Percentiles rank a stretch among this genome's conserved stretches.
Evolutionary conservation across 1,140 invertebrate genomes (phyloP).

Genomic region (Carcinoscorpius rotundicauda): DNA sequence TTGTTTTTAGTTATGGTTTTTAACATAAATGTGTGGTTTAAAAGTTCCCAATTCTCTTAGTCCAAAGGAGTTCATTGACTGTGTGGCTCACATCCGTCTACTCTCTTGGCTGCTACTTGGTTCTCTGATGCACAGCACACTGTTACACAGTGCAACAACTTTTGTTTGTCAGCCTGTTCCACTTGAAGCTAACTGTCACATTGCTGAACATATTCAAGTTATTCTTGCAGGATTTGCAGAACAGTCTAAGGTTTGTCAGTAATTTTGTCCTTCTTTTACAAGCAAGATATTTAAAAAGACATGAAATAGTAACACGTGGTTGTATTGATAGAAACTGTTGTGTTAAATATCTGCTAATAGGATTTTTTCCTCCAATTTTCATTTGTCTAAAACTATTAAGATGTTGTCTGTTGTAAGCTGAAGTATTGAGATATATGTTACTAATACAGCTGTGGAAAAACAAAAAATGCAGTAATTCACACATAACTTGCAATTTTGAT

Average conservation of each 20-base stretch:
- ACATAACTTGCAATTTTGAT: no score
- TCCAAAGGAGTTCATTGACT: constrained; percentile 88
- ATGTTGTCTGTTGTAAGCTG: no score
- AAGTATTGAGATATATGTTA: no score
- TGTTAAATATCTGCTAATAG: no score
- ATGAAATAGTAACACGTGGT: neutral
- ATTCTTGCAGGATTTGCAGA: constrained; percentile 92
- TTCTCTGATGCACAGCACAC: constrained; percentile 73
- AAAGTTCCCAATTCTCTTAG: constrained; percentile 35
- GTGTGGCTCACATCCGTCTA: constrained; percentile 82
- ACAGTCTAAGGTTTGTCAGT: constrained; percentile 58
- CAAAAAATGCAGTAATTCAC: no score
- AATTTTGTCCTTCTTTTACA: no score
- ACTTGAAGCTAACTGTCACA: constrained; percentile 86
- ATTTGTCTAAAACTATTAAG: no score
- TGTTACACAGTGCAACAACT: constrained; percentile 32
- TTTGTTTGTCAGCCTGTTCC: constrained; percentile 70
- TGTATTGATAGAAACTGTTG: no score
- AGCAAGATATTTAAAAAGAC: constrained; percentile 5
- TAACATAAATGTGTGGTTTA: constrained; percentile 14
- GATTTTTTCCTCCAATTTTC: no score
- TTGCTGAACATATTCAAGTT: constrained; percentile 90
- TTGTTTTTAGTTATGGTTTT: neutral
- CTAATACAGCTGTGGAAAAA: no score
- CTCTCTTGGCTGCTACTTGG: constrained; percentile 93